Base-by-base conservation (phyloP, 2,113 vertebrate species). In the Pygoscelis antarcticus region DNA sequence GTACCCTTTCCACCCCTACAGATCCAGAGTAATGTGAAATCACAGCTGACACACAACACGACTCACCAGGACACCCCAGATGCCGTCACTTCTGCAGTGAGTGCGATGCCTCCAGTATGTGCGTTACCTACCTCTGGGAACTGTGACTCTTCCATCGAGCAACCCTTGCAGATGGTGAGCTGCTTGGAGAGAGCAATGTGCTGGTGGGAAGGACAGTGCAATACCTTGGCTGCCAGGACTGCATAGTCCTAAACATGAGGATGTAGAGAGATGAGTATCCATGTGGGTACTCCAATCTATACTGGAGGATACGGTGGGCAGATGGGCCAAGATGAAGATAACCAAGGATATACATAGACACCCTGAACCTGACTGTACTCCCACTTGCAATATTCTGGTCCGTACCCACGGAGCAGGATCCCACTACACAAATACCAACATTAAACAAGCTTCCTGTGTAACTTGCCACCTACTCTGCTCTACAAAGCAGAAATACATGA, bases 81-180 rank as follows among this genome's bases (percentile, higher is more conserved):
- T 20, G 26, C n/a, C 1, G 0, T 16, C 0, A 0, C 55, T 75
- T 23, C 85, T 76, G 47, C 18, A 17, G 15, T 2, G 12, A 84
- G 23, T 11, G 10, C 1, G 2, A 34, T 10, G 22, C 14, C 25
- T 70, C 26, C 44, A 72, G 54, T n/a, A 65, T 9, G 9, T 6
- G 11, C 2, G 1, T 38, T 26, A 34, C 26, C 22, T 22, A 1
- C 13, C 55, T 32, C 69, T 66, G 52, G 27, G 69, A 84, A 23
- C 17, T 2, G 1, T 20, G 47, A 16, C 16, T 66, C 40, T 62
- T 77, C 44, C 58, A 34, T 8, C 6, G 3, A 82, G 46, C n/a
- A 86, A 27, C 32, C 18, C 15, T 0, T 29, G 78, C 44, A 68
- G 65, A 22, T 29, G 47, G 23, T 36, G 51, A 36, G 32, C 77